Conservation (phyloP, 1,140 invertebrate genomes). For the Gonatopus flavifemur region DNA sequence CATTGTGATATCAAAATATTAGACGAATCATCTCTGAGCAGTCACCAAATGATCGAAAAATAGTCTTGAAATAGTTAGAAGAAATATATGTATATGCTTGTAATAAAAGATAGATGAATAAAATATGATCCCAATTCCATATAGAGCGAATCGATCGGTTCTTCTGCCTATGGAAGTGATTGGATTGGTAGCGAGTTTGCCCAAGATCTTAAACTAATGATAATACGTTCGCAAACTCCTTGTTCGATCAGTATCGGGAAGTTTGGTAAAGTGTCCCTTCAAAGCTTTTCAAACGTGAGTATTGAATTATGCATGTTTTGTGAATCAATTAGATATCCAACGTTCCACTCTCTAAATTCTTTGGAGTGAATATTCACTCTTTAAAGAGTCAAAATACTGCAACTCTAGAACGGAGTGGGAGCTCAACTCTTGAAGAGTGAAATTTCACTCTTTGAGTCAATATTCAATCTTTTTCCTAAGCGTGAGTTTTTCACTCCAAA, state of each 20-base stretch:
- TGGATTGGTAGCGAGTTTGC: slow-evolving; percentile 24
- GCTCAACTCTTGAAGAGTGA: no score
- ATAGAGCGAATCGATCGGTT: slow-evolving; percentile 33
- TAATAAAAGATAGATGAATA: background rate
- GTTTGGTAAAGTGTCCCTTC: slow-evolving; percentile 39
- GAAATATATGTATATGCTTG: background rate
- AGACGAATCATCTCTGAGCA: background rate
- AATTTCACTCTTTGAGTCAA: no score
- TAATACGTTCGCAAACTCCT: slow-evolving; percentile 29
- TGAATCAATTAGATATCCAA: no score
- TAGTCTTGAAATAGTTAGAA: background rate
- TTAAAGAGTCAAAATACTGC: no score
- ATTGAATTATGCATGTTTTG: no score
- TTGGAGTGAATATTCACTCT: no score
- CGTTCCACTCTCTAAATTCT: no score
- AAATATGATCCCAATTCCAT: background rate
- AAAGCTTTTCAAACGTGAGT: slow-evolving; percentile 33
- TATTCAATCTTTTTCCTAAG: no score
- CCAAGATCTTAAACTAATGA: slow-evolving; percentile 29
- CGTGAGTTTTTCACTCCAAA: no score
- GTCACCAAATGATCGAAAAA: background rate
- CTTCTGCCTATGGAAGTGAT: slow-evolving; percentile 27
- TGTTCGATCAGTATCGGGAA: slow-evolving; percentile 39
- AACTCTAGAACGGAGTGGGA: no score
- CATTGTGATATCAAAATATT: background rate